Conservation (phyloP, 2,113 vertebrate species). For the Macroglossus sobrinus region DNA sequence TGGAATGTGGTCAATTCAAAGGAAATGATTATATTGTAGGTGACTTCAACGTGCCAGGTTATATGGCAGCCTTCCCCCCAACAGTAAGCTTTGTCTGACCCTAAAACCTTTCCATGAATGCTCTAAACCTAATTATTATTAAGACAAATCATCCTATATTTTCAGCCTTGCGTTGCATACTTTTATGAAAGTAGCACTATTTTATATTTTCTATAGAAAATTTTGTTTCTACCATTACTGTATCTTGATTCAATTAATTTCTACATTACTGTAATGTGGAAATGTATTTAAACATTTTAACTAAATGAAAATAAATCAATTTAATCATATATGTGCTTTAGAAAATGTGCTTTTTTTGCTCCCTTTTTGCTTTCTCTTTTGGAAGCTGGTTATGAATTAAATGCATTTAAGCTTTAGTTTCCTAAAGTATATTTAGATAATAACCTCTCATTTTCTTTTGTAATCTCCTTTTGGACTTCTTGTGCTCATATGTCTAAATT, state of each 20-base stretch:
- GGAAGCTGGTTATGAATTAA: constrained; percentile 36
- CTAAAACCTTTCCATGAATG: background rate
- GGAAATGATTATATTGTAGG: background rate
- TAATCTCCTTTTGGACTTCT: constrained; percentile 22
- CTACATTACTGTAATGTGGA: background rate
- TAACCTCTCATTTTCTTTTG: background rate
- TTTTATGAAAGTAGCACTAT: background rate
- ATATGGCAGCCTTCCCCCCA: background rate
- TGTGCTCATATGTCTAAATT: constrained; percentile 1
- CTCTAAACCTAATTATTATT: background rate
- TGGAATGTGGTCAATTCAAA: background rate
- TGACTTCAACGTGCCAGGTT: background rate
- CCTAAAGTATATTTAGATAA: constrained; percentile 14
- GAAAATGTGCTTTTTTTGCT: background rate
- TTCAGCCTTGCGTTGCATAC: background rate
- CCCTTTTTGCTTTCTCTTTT: background rate
- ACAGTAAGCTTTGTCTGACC: background rate
- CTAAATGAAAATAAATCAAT: background rate
- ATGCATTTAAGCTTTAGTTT: constrained; percentile 16
- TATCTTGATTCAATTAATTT: background rate
- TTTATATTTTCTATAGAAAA: background rate
- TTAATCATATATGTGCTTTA: background rate
- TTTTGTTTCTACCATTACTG: background rate
- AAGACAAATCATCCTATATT: background rate
- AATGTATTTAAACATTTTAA: constrained; percentile 5